Evolutionary conservation across 2,113 vertebrate genomes (phyloP), one percentile per base, ranked within the genome.

Genomic region (Nerophis ophidion): DNA sequence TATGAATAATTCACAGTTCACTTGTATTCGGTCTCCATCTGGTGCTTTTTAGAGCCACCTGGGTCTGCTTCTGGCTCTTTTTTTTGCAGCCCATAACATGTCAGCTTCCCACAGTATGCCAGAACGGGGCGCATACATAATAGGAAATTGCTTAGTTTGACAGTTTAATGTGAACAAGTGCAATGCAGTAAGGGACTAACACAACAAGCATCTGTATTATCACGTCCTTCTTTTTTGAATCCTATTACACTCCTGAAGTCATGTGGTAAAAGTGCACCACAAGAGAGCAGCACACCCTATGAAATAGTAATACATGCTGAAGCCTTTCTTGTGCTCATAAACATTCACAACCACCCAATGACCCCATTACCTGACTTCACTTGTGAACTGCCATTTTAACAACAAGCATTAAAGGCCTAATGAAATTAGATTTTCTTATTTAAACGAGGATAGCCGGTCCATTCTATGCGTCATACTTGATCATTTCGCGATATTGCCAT

Each of bases 261-360:
- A 19, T 49, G 16, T 49, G 16, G 2, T 48, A 47, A 5, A 0
- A 15, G 59, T 61, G 10, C 53, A 16, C 71, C 82, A 74, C 1
- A 1, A 77, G 82, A 57, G 65, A 72, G 71, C 4, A 45, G 60
- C 57, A 79, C 36, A 61, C 57, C 42, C 33, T 45, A 48, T 55
- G 15, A 55, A 36, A 61, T 2, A 8, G 4, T 4, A 34, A 16
- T 6, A 11, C 46, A 26, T 26, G 26, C 26, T 26, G 26, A 26
- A 26, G 26, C 17, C 7, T 6, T 61, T 11, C 17, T 6, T 16
- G 2, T 1, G 33, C 33, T 38, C 15, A 9, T n/a, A 40, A 34
- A 48, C 40, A 38, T 10, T 26, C 38, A 38, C 47, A 64, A 49
- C 33, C 60, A 19, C 17, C 48, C 36, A 52, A 15, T 56, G 1